Evolutionary conservation across 2,113 vertebrate species (phyloP).

Genomic region (Acanthochromis polyacanthus): DNA sequence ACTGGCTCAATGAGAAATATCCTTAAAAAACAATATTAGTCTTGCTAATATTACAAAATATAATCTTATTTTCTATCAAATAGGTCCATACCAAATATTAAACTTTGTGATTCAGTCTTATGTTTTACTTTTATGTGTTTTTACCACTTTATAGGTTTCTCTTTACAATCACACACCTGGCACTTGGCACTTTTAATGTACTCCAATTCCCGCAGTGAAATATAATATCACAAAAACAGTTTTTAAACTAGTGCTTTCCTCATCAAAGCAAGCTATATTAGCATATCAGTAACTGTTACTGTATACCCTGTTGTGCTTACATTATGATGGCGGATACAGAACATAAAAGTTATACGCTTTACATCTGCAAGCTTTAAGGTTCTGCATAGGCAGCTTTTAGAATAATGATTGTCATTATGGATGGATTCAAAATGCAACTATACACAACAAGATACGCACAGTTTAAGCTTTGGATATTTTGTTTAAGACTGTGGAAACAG

Average conservation of each 20-base stretch:
- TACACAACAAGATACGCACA: slow-evolving; percentile 33
- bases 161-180: slow-evolving; percentile 31
- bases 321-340: slow-evolving; percentile 13
- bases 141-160: slow-evolving; percentile 1
- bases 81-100: slow-evolving; percentile 41
- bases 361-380: slow-evolving; percentile 16
- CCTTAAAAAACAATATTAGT: slow-evolving; percentile 29
- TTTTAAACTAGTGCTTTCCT: slow-evolving; percentile 20
- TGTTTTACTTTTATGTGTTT: slow-evolving; percentile 18
- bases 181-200: slow-evolving; percentile 19
- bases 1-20: slow-evolving; percentile 75
- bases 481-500: slow-evolving; percentile 12
- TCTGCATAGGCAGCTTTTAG: slow-evolving; percentile 52
- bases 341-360: slow-evolving; percentile 13
- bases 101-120: slow-evolving; percentile 39
- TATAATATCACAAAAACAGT: slow-evolving; percentile 25
- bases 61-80: slow-evolving; percentile 37
- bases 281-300: slow-evolving; percentile 17
- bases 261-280: slow-evolving; percentile 20
- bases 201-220: slow-evolving; percentile 46
- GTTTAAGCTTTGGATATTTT: slow-evolving; percentile 40
- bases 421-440: slow-evolving; percentile 24
- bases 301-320: slow-evolving; percentile 7
- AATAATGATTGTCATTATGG: slow-evolving; percentile 47
- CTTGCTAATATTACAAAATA: slow-evolving; percentile 57